Percentiles rank a stretch among this genome's conserved stretches.
Conservation (phyloP, 2,113 vertebrate species). For the Garra rufa region DNA sequence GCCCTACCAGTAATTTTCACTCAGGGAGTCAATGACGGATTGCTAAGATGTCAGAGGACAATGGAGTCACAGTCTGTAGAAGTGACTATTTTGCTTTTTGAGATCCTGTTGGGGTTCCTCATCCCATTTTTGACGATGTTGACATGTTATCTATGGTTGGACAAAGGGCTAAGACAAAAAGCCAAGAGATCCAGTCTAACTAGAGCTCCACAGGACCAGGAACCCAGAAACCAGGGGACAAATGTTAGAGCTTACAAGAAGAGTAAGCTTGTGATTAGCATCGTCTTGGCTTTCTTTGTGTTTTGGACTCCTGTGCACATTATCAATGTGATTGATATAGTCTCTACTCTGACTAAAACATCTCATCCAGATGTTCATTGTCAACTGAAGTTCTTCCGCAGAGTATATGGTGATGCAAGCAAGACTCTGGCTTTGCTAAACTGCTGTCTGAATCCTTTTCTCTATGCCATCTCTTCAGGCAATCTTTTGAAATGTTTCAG, state of each 20-base stretch:
- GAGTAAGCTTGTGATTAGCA: conserved; percentile 68
- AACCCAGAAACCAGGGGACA: not conserved
- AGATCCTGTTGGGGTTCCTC: conserved; percentile 71
- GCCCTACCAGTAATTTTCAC: conserved; percentile 60
- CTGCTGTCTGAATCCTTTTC: conserved; percentile 76
- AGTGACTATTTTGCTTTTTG: conserved; percentile 45
- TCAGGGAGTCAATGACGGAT: conserved; percentile 49
- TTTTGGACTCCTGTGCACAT: conserved; percentile 76
- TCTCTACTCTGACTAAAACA: conserved; percentile 49
- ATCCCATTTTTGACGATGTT: conserved; percentile 70
- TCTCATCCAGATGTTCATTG: conserved; percentile 11
- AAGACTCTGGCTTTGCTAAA: conserved; percentile 29
- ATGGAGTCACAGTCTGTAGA: conserved; percentile 57
- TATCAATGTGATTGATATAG: conserved; percentile 68
- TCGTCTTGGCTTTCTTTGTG: conserved; percentile 69
- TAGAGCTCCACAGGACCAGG: conserved; percentile 1
- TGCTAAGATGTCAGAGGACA: conserved; percentile 50
- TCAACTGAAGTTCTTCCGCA: conserved; percentile 47
- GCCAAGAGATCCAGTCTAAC: not conserved
- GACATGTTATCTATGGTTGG: conserved; percentile 67
- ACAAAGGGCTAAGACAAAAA: conserved; percentile 64
- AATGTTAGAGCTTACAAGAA: conserved; percentile 19
- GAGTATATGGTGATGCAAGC: conserved; percentile 55
- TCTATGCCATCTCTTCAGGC: conserved; percentile 72
- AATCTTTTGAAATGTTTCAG: conserved; percentile 9